Evolutionary conservation across 2,888 invertebrate species (phyloP).

Genomic region (Agrypnus murinus): DNA sequence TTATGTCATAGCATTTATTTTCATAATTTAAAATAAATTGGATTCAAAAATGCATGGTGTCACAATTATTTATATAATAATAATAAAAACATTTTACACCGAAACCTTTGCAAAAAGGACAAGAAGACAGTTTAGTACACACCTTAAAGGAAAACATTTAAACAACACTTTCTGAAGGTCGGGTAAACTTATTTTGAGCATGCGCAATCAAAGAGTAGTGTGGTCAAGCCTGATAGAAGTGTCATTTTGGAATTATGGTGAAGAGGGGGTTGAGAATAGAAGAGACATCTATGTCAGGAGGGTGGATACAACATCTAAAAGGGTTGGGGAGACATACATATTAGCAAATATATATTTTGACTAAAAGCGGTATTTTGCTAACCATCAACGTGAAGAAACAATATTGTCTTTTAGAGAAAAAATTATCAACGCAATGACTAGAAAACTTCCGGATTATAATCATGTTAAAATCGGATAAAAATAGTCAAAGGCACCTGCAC

Average conservation of each 20-base stretch:
- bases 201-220: conserved; percentile 70
- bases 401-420: background rate
- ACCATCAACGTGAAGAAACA: conserved; percentile 29
- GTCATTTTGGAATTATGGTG: conserved; percentile 52
- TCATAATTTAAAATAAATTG: background rate
- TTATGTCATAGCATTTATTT: no score
- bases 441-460: no score
- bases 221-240: conserved; percentile 66
- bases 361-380: conserved; percentile 46
- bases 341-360: conserved; percentile 49
- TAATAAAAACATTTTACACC: conserved; percentile 35
- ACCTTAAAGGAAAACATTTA: conserved; percentile 44
- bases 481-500: no score
- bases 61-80: conserved; percentile 21
- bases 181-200: conserved; percentile 58
- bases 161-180: conserved; percentile 47
- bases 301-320: conserved; percentile 50
- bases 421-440: no score
- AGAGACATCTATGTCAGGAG: conserved; percentile 58
- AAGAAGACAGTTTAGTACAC: conserved; percentile 47
- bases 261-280: conserved; percentile 55
- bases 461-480: no score
- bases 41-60: conserved; percentile 11
- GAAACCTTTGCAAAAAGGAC: conserved; percentile 34
- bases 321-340: conserved; percentile 55